These are phyloP conservation scores for Turdus rufiventris DNA, from an alignment of 2,113 vertebrate genomes.

Conservation along the genomic window DNA sequence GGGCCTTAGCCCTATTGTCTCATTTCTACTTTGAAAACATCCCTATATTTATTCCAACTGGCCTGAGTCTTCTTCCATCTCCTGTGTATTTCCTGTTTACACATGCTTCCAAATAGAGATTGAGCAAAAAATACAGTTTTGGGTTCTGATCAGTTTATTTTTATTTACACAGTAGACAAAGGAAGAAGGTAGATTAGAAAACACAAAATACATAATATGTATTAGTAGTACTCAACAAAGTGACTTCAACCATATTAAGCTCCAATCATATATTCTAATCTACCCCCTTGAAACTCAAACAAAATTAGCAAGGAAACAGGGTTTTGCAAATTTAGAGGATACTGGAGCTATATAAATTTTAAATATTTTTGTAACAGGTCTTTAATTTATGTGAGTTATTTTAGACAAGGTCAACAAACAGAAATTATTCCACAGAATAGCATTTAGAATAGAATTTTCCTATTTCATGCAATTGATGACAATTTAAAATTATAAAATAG, in stretches of 20 bases:
- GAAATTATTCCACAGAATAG: not conserved
- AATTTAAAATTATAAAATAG: not conserved
- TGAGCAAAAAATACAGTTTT: not conserved
- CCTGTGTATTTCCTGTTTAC: not conserved
- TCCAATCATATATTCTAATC: not conserved
- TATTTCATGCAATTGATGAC: not conserved
- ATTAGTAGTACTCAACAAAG: not conserved
- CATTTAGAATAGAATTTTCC: not conserved
- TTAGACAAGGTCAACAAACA: not conserved
- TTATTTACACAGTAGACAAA: not conserved
- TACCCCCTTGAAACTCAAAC: not conserved
- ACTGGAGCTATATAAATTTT: not conserved
- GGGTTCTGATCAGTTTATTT: not conserved
- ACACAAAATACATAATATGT: not conserved
- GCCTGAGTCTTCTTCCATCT: not conserved
- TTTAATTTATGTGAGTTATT: not conserved
- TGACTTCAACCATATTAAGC: not conserved
- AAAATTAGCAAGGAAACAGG: not conserved
- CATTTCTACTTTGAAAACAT: not conserved
- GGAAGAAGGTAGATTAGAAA: not conserved
- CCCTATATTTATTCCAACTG: not conserved
- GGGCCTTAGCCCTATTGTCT: not conserved
- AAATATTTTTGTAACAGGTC: not conserved
- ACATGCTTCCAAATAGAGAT: not conserved
- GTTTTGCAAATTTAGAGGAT: not conserved